phyloP scores from a whole-genome alignment of 1,140 invertebrate genomes.

The Scylla paramamosain region DNA sequence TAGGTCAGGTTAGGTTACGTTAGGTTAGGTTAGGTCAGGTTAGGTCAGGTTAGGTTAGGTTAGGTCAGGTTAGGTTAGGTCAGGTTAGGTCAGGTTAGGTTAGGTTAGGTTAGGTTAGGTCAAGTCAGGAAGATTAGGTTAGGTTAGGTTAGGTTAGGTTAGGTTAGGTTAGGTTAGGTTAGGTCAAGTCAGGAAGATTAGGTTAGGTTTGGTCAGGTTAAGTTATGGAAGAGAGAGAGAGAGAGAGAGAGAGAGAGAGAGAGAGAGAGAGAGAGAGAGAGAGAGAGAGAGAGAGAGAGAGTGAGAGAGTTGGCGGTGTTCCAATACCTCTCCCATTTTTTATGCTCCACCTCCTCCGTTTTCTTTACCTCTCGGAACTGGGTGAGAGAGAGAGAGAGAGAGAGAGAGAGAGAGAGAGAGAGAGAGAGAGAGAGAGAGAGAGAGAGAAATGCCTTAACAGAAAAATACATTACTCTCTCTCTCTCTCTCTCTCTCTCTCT shows the following conservation, averaged over 20 bases:
- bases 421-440: background rate
- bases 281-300: background rate
- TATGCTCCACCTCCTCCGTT: background rate
- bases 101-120: background rate
- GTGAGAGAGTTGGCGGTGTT: background rate
- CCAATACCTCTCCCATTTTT: background rate
- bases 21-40: background rate
- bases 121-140: no score
- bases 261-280: background rate
- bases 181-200: no score
- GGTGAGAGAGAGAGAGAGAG: background rate
- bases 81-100: background rate
- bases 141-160: no score
- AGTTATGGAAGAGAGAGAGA: background rate
- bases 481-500: no score
- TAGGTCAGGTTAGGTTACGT: background rate
- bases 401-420: conserved; percentile 52
- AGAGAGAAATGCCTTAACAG: background rate
- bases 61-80: background rate
- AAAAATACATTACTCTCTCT: no score
- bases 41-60: background rate
- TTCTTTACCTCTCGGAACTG: background rate
- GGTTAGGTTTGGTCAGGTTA: background rate
- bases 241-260: background rate
- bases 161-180: no score